Base-by-base conservation (phyloP, 2,113 vertebrate genomes). In the Aramus guarauna region DNA sequence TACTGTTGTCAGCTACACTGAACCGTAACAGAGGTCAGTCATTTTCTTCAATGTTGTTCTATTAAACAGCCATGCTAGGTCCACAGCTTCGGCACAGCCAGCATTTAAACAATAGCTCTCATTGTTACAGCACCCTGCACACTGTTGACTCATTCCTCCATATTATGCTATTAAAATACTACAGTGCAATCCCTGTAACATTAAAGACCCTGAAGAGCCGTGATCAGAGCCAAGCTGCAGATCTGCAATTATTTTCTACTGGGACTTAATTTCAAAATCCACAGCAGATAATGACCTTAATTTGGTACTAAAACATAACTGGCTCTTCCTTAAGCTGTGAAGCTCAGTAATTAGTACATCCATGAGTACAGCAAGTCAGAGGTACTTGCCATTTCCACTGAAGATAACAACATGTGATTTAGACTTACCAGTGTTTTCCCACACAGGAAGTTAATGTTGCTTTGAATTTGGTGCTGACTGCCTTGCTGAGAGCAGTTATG, bases 401-500 rank as follows among this genome's bases (percentile, higher is more conserved):
- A 87, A 47, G 43, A 53, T 48, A 36, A 72, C 18, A 78, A 26
- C 32, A 68, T 5, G 3, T 6, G 41, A 73, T 64, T 74, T 43
- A 72, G 39, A 96, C 99, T 99, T 90, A 99, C 99, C 99, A 99
- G 96, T 48, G 99, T 99, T 94, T 99, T 99, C 74, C 99, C 99
- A 84, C 99, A 99, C 71, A 99, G 98, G 96, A 99, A 99, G 90
- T 98, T 98, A 97, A 99, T 98, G 97, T 98, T 99, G 94, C 98
- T 99, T 95, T 99, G 99, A 41, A 99, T 11, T 30, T 43, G 96
- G 94, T 98, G 98, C 43, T 8, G 18, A 27, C 60, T 37, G 27
- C 58, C 97, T 4, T 95, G 92, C 27, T 92, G 83, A 15, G 12
- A 80, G 85, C 99, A 99, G 19, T 13, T 74, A 3, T 0, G 2